Evolutionary conservation across 2,888 invertebrate genomes (phyloP).

Genomic region (Diaphora mendica): DNA sequence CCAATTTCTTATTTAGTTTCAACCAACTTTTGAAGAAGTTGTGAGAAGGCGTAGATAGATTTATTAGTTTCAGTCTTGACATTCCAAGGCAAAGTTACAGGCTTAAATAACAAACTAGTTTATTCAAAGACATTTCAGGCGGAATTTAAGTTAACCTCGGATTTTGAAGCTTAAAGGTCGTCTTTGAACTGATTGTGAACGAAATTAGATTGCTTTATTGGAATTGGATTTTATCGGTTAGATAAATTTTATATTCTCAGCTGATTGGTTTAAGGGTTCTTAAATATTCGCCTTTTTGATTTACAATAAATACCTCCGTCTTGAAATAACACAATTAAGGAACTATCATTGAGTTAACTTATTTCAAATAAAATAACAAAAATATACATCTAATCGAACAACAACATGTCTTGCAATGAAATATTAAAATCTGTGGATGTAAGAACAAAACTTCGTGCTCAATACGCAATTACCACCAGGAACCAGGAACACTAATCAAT

Average conservation of each 20-base stretch:
- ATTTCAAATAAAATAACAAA: neutral
- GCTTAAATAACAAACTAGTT: constrained; percentile 45
- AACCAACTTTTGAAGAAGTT: constrained; percentile 7
- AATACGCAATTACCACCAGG: too few relatives aligned
- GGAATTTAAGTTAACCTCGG: constrained; percentile 8
- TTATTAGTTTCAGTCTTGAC: constrained; percentile 31
- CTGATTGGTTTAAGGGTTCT: neutral
- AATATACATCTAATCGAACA: too few relatives aligned
- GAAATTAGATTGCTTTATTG: constrained; percentile 16
- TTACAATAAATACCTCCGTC: neutral
- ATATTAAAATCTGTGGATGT: too few relatives aligned
- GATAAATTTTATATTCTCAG: constrained; percentile 1
- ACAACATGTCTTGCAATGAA: too few relatives aligned
- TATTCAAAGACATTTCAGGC: constrained; percentile 24
- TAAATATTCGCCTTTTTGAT: neutral
- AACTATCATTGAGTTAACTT: neutral
- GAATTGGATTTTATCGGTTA: constrained; percentile 14
- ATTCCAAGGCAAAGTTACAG: constrained; percentile 31
- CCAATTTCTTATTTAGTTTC: constrained; percentile 3
- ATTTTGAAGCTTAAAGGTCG: constrained; percentile 10
- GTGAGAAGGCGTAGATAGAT: constrained; percentile 16
- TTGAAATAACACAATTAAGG: neutral
- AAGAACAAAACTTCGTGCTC: too few relatives aligned
- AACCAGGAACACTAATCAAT: too few relatives aligned
- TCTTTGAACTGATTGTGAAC: constrained; percentile 15